Percentiles rank a stretch among this genome's conserved stretches.
phyloP scores from a whole-genome alignment of 2,888 invertebrate genomes.

The Drosophila limbata region DNA sequence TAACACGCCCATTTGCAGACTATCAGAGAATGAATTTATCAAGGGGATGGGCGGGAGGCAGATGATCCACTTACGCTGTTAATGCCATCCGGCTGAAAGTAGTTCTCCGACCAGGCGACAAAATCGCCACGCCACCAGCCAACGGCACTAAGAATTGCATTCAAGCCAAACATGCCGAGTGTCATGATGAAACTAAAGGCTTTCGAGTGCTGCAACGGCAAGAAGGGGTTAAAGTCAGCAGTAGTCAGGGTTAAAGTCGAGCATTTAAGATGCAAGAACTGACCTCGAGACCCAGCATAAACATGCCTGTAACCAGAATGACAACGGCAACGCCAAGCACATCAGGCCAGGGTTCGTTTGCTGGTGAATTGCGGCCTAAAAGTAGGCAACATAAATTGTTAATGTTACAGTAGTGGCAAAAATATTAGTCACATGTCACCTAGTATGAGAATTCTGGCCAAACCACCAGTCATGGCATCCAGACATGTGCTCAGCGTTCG shows the following conservation, averaged over 20 bases:
- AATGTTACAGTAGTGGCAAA: constrained; percentile 27
- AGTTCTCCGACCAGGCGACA: constrained; percentile 82
- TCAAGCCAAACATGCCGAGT: constrained; percentile 84
- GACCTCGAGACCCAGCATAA: constrained; percentile 88
- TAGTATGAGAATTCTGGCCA: constrained; percentile 86
- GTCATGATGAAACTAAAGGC: constrained; percentile 85
- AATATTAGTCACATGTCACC: constrained; percentile 76
- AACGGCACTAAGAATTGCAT: constrained; percentile 83
- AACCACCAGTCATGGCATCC: constrained; percentile 87
- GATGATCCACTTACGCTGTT: constrained; percentile 80
- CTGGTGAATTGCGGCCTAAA: constrained; percentile 85
- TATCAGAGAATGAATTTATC: constrained; percentile 15
- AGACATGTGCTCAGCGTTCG: constrained; percentile 87
- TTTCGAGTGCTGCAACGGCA: constrained; percentile 82
- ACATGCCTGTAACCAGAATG: constrained; percentile 86
- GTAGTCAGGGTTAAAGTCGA: constrained; percentile 2
- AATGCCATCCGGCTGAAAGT: constrained; percentile 84
- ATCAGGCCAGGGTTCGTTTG: constrained; percentile 87
- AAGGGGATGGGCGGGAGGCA: not conserved
- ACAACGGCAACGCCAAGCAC: constrained; percentile 87
- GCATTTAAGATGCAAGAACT: constrained; percentile 19
- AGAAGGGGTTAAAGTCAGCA: not conserved
- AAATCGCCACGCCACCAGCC: constrained; percentile 83
- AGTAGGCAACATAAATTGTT: constrained; percentile 55
- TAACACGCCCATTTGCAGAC: constrained; percentile 51